These are phyloP conservation scores for Apamea sordens DNA, from an alignment of 2,888 invertebrate genomes.

Conservation along the genomic window DNA sequence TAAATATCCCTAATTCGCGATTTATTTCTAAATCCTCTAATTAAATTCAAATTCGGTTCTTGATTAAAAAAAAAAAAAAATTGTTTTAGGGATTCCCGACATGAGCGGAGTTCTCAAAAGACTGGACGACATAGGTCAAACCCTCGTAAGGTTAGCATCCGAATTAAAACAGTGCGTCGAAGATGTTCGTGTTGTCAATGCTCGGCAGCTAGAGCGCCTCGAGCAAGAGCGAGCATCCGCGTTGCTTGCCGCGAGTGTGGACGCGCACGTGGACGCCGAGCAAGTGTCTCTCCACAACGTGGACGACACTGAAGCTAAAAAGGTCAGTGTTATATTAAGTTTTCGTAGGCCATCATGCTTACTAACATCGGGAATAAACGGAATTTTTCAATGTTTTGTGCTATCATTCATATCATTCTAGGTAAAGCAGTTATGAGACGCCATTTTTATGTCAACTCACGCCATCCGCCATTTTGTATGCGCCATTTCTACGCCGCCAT, in stretches of 20 bases:
- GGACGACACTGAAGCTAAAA: slow-evolving; percentile 93
- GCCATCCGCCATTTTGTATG: background rate
- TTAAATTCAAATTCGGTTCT: background rate
- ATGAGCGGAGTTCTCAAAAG: slow-evolving; percentile 90
- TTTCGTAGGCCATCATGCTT: slow-evolving; percentile 2
- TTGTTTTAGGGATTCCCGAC: slow-evolving; percentile 77
- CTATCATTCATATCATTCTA: background rate
- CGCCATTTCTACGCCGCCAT: background rate
- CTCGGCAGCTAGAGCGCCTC: slow-evolving; percentile 91
- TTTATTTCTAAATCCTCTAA: background rate
- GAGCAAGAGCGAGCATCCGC: slow-evolving; percentile 92
- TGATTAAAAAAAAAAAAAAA: background rate
- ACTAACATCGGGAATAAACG: background rate
- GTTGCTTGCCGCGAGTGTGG: slow-evolving; percentile 92
- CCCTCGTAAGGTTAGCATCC: slow-evolving; percentile 92
- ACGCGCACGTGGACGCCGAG: slow-evolving; percentile 91
- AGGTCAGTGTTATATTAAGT: slow-evolving; percentile 86
- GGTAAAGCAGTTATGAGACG: background rate
- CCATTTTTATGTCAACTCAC: background rate
- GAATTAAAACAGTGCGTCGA: slow-evolving; percentile 94
- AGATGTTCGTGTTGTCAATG: slow-evolving; percentile 92
- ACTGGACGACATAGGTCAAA: slow-evolving; percentile 93
- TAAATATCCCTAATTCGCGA: background rate
- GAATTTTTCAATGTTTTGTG: background rate
- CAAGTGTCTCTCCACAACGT: slow-evolving; percentile 83